These are phyloP conservation scores for Chaenogobius annularis DNA, from an alignment of 2,113 vertebrate species.

Conservation along the genomic window DNA sequence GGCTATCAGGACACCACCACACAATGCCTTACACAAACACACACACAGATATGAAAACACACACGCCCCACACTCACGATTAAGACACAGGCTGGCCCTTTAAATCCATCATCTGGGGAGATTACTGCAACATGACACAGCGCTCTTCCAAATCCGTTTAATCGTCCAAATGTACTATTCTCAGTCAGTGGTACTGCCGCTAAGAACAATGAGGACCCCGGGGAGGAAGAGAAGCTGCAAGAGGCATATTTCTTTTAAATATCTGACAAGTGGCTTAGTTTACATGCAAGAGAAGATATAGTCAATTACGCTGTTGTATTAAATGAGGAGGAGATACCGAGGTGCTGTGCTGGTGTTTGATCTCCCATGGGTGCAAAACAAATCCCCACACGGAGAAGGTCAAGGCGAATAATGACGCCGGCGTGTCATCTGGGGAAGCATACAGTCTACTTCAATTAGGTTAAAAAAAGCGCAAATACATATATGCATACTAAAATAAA, in stretches of 20 bases:
- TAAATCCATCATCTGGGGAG: slow-evolving; percentile 73
- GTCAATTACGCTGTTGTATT: slow-evolving; percentile 56
- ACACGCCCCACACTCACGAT: slow-evolving; percentile 38
- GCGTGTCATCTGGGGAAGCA: slow-evolving; percentile 53
- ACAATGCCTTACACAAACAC: no score
- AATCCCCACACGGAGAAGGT: slow-evolving; percentile 37
- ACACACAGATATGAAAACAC: background rate
- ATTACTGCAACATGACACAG: slow-evolving; percentile 72
- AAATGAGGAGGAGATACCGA: slow-evolving; percentile 39
- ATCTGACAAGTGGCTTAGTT: slow-evolving; percentile 50
- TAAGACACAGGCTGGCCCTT: slow-evolving; percentile 59
- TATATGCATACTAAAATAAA: no score
- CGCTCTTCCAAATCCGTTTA: slow-evolving; percentile 69
- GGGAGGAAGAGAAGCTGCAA: slow-evolving; percentile 43
- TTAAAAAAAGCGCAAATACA: background rate
- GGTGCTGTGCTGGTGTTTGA: slow-evolving; percentile 32
- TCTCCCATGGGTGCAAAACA: slow-evolving; percentile 48
- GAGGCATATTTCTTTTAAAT: slow-evolving; percentile 42
- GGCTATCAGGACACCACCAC: background rate
- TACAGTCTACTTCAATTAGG: slow-evolving; percentile 43
- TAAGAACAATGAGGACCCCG: slow-evolving; percentile 51
- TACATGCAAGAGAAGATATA: slow-evolving; percentile 46
- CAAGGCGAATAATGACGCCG: slow-evolving; percentile 49
- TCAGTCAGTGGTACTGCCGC: slow-evolving; percentile 37
- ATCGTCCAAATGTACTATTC: slow-evolving; percentile 70